Conservation (phyloP, 2,113 vertebrate genomes). For the Calypte anna region DNA sequence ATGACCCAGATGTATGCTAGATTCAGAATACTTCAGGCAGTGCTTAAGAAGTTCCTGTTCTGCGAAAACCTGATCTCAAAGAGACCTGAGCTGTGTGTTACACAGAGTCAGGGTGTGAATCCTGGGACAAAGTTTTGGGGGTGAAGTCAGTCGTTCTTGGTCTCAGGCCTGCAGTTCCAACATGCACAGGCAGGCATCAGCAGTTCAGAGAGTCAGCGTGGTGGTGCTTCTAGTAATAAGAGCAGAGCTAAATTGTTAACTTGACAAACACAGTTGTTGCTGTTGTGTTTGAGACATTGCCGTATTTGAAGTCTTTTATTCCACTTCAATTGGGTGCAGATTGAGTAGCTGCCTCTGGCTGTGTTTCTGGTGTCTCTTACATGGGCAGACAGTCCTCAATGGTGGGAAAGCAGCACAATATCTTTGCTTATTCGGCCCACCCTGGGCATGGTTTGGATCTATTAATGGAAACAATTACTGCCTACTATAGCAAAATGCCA, state of each 20-base stretch:
- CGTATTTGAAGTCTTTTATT: background rate
- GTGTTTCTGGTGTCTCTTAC: background rate
- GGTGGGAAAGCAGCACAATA: background rate
- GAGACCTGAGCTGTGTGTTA: rapidly evolving
- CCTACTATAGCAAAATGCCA: background rate
- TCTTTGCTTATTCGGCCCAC: background rate
- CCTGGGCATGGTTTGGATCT: slow-evolving; percentile 4
- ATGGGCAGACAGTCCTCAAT: background rate
- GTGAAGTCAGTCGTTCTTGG: background rate
- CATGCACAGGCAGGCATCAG: background rate
- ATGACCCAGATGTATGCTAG: background rate
- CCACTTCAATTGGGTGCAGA: background rate
- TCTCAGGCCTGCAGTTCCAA: background rate
- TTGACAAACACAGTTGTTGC: background rate
- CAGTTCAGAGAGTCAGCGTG: background rate
- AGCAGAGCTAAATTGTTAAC: background rate
- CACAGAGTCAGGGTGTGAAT: background rate
- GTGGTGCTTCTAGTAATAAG: background rate
- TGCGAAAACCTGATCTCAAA: background rate
- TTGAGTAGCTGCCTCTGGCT: background rate
- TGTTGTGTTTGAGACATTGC: background rate
- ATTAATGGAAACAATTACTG: slow-evolving; percentile 56
- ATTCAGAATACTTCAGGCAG: background rate
- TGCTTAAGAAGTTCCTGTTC: background rate
- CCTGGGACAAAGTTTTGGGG: background rate